A percentile compares a stretch with the other conserved stretches of the same genome.
phyloP scores from a whole-genome alignment of 2,888 invertebrate genomes.

The Synanthedon vespiformis region DNA sequence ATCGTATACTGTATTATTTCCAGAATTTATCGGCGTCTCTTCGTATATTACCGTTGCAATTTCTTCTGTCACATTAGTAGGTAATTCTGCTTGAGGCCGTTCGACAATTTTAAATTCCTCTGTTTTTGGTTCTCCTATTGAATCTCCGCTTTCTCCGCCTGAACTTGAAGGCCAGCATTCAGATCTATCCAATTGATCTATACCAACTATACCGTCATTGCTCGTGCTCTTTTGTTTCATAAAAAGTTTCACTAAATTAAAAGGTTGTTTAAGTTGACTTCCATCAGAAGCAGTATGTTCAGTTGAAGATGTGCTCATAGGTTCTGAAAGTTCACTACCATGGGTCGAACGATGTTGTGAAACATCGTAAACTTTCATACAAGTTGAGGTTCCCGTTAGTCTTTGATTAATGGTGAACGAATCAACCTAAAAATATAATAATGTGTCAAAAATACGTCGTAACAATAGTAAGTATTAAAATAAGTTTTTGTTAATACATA shows the following conservation, averaged over 20 bases:
- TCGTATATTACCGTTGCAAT: constrained; percentile 45
- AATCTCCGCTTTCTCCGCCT: constrained; percentile 73
- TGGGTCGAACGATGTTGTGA: constrained; percentile 53
- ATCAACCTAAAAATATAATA: constrained; percentile 49
- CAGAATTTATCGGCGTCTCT: constrained; percentile 39
- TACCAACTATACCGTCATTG: constrained; percentile 78
- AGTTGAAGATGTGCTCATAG: constrained; percentile 66
- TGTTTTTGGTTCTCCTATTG: constrained; percentile 59
- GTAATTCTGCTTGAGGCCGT: constrained; percentile 64
- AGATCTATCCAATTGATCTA: constrained; percentile 79
- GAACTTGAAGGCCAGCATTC: constrained; percentile 82
- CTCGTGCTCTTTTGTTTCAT: constrained; percentile 91
- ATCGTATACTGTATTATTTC: constrained; percentile 54
- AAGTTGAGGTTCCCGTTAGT: constrained; percentile 48
- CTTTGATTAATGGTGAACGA: constrained; percentile 61
- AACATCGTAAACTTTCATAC: constrained; percentile 64
- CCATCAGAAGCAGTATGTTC: constrained; percentile 61
- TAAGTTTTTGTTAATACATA: constrained; percentile 39
- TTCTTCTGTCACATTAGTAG: constrained; percentile 64
- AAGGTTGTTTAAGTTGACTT: constrained; percentile 75
- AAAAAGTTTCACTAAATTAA: constrained; percentile 87
- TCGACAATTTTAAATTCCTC: constrained; percentile 34
- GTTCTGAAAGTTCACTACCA: constrained; percentile 62
- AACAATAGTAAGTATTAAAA: constrained; percentile 1
- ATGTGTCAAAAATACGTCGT: constrained; percentile 12